Conservation (phyloP, 2,113 vertebrate species). For the Aix galericulata region DNA sequence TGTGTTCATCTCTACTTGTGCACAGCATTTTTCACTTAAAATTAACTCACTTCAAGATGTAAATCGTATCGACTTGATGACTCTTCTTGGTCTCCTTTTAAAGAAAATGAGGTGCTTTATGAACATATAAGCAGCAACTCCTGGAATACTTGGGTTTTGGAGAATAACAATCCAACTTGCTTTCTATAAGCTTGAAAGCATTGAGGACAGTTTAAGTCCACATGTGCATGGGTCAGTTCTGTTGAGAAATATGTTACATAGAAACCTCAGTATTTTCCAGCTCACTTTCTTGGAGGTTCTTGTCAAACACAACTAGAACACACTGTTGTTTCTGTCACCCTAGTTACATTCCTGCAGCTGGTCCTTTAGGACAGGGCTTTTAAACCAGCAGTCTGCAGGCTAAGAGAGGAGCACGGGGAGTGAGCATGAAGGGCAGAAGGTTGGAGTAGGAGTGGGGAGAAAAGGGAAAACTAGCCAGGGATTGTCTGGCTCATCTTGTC, state of each 20-base stretch:
- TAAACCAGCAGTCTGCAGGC: neutral
- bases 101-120: neutral
- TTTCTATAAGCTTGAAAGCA: neutral
- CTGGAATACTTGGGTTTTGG: neutral
- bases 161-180: neutral
- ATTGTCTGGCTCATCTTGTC: neutral
- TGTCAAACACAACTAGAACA: neutral
- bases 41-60: neutral
- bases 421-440: neutral
- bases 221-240: neutral
- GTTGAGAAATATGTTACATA: neutral
- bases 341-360: neutral
- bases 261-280: neutral
- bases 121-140: neutral
- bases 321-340: neutral
- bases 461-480: neutral
- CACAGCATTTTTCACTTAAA: neutral
- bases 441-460: neutral
- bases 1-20: neutral
- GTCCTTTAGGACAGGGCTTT: neutral
- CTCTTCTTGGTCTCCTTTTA: neutral
- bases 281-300: neutral
- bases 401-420: fast-evolving
- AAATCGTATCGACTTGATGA: neutral
- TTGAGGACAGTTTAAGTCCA: neutral